These are phyloP conservation scores for Hemitrygon akajei DNA, from an alignment of 2,797 vertebrate species.

Conservation along the genomic window DNA sequence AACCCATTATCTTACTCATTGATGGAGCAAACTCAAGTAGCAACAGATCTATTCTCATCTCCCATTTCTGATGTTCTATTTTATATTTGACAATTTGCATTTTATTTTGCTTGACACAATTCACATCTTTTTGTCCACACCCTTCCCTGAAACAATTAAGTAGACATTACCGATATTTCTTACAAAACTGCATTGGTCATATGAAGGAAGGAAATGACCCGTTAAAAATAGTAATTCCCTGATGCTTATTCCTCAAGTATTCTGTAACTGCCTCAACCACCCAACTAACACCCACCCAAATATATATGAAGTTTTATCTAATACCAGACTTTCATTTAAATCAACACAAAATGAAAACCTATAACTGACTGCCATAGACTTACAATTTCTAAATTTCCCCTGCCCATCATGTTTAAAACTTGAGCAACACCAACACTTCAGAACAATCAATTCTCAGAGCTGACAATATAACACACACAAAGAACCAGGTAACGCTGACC, in stretches of 20 bases:
- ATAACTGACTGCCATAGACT: background rate
- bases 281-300: background rate
- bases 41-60: no score
- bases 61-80: background rate
- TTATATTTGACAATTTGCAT: background rate
- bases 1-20: no score
- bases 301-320: conserved; percentile 6
- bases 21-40: no score
- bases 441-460: background rate
- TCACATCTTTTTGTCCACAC: background rate
- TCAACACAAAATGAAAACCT: background rate
- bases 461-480: no score
- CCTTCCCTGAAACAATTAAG: background rate
- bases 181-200: background rate
- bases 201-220: conserved; percentile 18
- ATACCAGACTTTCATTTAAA: background rate
- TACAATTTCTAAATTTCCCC: background rate
- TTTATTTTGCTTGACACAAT: background rate
- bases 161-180: background rate
- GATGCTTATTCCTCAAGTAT: background rate
- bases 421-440: background rate
- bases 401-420: background rate
- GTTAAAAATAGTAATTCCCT: background rate
- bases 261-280: background rate
- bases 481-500: background rate